Evolutionary conservation across 30 jellyfish, hydroid and myxozoan species (phyloP), one percentile per base, ranked within the genome.

Genomic region (Haliclystus octoradiatus): DNA sequence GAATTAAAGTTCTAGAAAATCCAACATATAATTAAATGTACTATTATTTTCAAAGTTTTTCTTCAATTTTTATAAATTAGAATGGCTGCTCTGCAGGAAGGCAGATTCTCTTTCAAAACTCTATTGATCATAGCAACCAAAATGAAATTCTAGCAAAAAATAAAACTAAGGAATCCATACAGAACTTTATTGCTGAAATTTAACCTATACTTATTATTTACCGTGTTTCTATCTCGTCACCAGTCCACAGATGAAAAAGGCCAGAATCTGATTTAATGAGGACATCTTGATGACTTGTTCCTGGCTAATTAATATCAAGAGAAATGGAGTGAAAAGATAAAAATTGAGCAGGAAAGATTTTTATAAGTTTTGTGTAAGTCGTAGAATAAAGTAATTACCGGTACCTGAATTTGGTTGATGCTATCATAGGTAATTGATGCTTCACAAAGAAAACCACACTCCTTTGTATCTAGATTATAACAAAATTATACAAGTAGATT

Each of bases 141-240:
- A 23, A 53, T 7, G 19, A 13, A 26, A 13, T 34, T 32, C 0
- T 28, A 64, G 26, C 12, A 12, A 25, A 52, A 30, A 77, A 31
- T 7, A 52, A n/a, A 7, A 46, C 60, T 46, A 46, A n/a, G n/a
- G 14, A n/a, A 46, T 46, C n/a, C 60, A 46, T 9, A 46, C 12
- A 46, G 12, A 46, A n/a, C n/a, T 46, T n/a, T n/a, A n/a, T n/a
- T n/a, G n/a, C n/a, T n/a, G n/a, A n/a, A n/a, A n/a, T n/a, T n/a
- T n/a, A n/a, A n/a, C n/a, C n/a, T n/a, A n/a, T n/a, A n/a, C n/a
- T n/a, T 53, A 24, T 53, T 26, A 5, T 79, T 46, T 66, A 86
- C 96, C 85, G 79, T 25, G 96, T 72, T 19, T 68, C 32, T 26
- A 80, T 64, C 70, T 86, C 96, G 46, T 86, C 76, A 5, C 92